Conservation (phyloP, 2,888 invertebrate species). For the Lasioglossum zephyrum region DNA sequence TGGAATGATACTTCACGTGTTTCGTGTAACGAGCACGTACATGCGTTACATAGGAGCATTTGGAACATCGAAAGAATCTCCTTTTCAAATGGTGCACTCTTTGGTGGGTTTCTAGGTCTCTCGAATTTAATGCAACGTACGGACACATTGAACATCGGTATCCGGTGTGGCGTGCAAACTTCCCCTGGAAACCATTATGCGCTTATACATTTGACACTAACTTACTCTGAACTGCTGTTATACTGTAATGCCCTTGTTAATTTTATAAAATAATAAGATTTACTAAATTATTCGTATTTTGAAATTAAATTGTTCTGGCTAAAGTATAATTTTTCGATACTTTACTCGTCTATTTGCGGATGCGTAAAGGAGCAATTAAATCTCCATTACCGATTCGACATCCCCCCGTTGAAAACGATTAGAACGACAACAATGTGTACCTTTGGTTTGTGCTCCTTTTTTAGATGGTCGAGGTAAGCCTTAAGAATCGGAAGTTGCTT, state of each 20-base stretch:
- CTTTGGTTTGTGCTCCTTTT: constrained; percentile 78
- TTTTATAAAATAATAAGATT: background rate
- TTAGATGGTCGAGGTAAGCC: constrained; percentile 78
- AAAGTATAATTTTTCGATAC: background rate
- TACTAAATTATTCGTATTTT: background rate
- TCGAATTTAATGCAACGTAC: constrained; percentile 88
- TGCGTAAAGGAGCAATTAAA: background rate
- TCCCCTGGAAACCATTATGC: constrained; percentile 53
- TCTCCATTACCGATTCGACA: background rate
- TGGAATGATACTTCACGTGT: constrained; percentile 96
- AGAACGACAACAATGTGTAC: constrained; percentile 53
- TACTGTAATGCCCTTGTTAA: background rate
- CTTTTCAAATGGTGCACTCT: constrained; percentile 91
- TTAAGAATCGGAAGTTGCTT: constrained; percentile 73
- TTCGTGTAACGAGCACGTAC: constrained; percentile 95
- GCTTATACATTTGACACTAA: background rate
- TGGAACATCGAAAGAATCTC: constrained; percentile 93
- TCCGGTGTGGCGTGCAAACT: constrained; percentile 48
- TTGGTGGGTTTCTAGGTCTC: constrained; percentile 89
- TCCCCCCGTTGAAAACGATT: background rate
- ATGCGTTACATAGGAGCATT: constrained; percentile 96
- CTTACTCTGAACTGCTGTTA: no score
- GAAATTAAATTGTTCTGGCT: background rate
- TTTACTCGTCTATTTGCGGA: background rate
- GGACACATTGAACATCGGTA: constrained; percentile 88